Percentiles rank a stretch among this genome's conserved stretches.
phyloP scores from a whole-genome alignment of 2,797 vertebrate species.

The Monodelphis domestica region DNA sequence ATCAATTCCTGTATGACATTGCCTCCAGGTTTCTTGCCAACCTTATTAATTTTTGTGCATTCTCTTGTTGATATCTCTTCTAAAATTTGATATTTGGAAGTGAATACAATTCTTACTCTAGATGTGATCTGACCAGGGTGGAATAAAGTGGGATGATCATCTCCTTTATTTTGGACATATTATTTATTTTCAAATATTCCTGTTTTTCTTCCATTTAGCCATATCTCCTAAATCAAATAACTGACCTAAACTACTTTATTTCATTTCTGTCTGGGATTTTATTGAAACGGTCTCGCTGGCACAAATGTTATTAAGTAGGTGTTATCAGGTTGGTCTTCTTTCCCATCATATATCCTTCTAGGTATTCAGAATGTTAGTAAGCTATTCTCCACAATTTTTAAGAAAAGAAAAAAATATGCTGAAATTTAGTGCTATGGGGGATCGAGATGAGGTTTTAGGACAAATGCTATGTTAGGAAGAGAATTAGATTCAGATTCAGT shows the following conservation, averaged over 20 bases:
- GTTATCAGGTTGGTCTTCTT: neutral
- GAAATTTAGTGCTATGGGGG: neutral
- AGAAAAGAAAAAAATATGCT: neutral
- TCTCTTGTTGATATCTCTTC: neutral
- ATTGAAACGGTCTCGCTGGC: neutral
- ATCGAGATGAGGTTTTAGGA: constrained; percentile 24
- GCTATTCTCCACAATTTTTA: constrained; percentile 30
- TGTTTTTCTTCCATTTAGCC: neutral
- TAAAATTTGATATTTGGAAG: neutral
- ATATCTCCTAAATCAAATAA: neutral
- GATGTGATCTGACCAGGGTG: neutral
- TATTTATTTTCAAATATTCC: neutral
- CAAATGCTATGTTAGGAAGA: neutral
- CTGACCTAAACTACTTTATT: neutral
- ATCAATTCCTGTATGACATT: neutral
- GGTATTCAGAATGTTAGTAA: constrained; percentile 56
- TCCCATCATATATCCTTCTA: constrained; percentile 57
- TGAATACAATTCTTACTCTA: neutral
- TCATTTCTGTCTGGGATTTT: neutral
- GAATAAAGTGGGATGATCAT: neutral
- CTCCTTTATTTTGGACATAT: neutral
- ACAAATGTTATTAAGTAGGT: constrained; percentile 1
- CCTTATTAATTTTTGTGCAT: neutral
- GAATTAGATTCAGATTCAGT: neutral
- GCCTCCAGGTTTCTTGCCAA: neutral